Base-by-base conservation (phyloP, 2,797 vertebrate species). In the Percopsis omiscomaycus region DNA sequence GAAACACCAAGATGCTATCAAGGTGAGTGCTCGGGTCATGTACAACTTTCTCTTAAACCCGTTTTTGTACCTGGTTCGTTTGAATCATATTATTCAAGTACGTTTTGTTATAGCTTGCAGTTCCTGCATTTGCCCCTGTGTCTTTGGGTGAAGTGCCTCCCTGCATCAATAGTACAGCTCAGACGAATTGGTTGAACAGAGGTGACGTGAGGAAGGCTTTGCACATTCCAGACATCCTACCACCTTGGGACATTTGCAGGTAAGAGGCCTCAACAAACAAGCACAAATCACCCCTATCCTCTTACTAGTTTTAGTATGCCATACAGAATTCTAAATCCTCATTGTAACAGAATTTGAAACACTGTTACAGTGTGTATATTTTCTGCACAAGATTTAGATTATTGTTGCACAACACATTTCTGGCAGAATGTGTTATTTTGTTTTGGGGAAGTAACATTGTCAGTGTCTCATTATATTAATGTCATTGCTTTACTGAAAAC, bases 211-310 rank as follows among this genome's bases (percentile, higher is more conserved):
- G 89, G 73, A 92, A 92, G 69, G 92, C 89, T 1, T 71, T 94
- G 12, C 91, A 94, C 75, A 90, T 94, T 57, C 86, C 90, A 22
- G 91, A 88, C 47, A 63, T 1, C 0, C 81, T 91, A 54, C 90
- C 91, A 2, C 22, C 79, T 0, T 94, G 93, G 93, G 90, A 92
- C 70, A 28, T 93, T 55, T 93, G 93, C 92, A 94, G 88, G 92
- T 92, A 61, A 29, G 13, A 42, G 9, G 2, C 37, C 37, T 42
- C 37, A 8, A 42, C 37, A 42, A 42, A 42, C 9, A 6, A 5
- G 6, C 9, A 6, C 37, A 42, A 42, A 42, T 42, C 6, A 42
- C 37, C 9, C 37, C 37, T 42, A 42, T 22, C 22, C 22, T 22
- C 22, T 22, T 22, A 22, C 22, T 22, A 22, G 22, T 22, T 42